Evolutionary conservation across 92 coral and sea anemone species (phyloP), one percentile per base, ranked within the genome.

Genomic region (Actinostola sp.): DNA sequence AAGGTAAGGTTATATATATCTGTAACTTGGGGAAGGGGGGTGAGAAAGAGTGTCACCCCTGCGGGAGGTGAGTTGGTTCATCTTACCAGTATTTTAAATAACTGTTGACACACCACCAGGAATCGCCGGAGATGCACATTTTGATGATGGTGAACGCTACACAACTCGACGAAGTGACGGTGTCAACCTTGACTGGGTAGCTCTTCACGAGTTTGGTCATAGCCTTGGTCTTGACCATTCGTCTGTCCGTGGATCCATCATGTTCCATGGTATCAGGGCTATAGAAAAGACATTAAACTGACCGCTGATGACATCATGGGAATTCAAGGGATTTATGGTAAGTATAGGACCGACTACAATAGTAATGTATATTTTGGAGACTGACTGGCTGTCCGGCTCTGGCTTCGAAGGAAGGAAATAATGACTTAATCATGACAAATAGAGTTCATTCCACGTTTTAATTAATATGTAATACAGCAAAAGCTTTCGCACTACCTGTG

Each of bases 231-330:
- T 91, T 38, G 85, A 82, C 21, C 97, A 91, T 63, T 84, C 88
- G 33, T 53, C 67, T 26, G 89, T 84, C n/a, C 80, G 70, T n/a
- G 93, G 79, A 15, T 85, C 97, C 15, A 82, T 91, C 75, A 91
- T 91, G 97, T 88, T 80, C 63, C 97, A 12, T 91, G 97, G 97
- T 91, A 88, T 79, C 70, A 82, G 67, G 97, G 97, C 2, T 84
- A 84, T 49, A 27, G 51, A 28, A 60, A 76, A 25, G 45, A 88
- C 62, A 86, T 91, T 31, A 27, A 88, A 28, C 88, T 91, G 28
- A 78, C 89, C 24, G 6, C 35, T n/a, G 97, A 91, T 53, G 97
- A 91, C 73, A 66, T 72, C 34, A 51, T 6, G n/a, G 97, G 86
- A 23, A 88, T 91, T 3, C 91, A 73, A 48, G 71, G 49, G 2